Percentiles rank a stretch among this genome's conserved stretches.
Evolutionary conservation across 2,888 invertebrate genomes (phyloP).

Genomic region (Unio pictorum): DNA sequence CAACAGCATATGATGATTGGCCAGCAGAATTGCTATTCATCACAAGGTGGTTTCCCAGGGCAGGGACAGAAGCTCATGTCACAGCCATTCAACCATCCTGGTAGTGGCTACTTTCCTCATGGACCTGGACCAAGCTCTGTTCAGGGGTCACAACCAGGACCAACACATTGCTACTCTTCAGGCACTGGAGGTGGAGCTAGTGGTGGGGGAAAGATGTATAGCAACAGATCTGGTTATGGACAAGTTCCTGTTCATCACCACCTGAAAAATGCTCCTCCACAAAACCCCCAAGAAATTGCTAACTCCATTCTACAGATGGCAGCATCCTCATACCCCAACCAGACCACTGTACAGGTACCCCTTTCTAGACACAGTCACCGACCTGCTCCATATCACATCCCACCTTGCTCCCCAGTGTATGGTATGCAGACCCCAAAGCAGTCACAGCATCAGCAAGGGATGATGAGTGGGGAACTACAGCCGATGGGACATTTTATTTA

Average conservation of each 20-base stretch:
- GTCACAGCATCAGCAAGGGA: slow-evolving; percentile 20
- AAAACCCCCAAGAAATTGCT: slow-evolving; percentile 67
- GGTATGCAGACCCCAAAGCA: slow-evolving; percentile 20
- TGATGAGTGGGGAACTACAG: slow-evolving; percentile 1
- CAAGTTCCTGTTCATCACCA: slow-evolving; percentile 24
- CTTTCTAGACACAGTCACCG: slow-evolving; percentile 45
- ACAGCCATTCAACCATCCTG: not conserved
- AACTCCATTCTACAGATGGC: slow-evolving; percentile 69
- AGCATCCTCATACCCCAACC: slow-evolving; percentile 53
- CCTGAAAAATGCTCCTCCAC: slow-evolving; percentile 22
- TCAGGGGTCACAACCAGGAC: not conserved
- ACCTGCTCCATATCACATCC: slow-evolving; percentile 61
- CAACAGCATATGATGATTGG: slow-evolving; percentile 9
- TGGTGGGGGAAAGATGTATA: slow-evolving; percentile 13
- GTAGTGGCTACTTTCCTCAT: not conserved
- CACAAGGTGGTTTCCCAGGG: slow-evolving; percentile 3
- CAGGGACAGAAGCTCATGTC: slow-evolving; percentile 8
- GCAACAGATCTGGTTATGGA: slow-evolving; percentile 10
- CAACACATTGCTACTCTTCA: slow-evolving; percentile 8
- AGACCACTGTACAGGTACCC: slow-evolving; percentile 63
- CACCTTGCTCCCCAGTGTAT: slow-evolving; percentile 50
- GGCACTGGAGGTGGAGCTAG: slow-evolving; percentile 13
- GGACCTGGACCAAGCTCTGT: slow-evolving; percentile 1
- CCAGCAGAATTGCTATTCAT: slow-evolving; percentile 2
- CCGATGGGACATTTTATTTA: slow-evolving; percentile 31